Evolutionary conservation across 1,140 invertebrate species (phyloP).

Genomic region (Lordiphosa clarofinis): DNA sequence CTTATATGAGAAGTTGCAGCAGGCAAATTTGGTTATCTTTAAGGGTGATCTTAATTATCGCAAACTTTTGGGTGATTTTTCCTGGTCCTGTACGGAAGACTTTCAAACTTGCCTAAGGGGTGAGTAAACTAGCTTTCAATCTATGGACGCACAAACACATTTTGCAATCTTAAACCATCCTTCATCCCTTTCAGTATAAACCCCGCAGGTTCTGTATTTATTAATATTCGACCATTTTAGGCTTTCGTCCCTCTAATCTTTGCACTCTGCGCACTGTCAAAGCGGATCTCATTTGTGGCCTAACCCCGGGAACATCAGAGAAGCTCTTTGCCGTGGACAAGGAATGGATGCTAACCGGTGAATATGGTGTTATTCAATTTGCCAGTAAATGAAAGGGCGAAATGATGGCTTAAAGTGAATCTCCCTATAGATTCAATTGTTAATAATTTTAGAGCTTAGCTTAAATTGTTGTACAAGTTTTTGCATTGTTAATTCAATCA

Average conservation of each 20-base stretch:
- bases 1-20: slow-evolving; percentile 87
- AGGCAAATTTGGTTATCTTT: slow-evolving; percentile 90
- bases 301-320: slow-evolving; percentile 84
- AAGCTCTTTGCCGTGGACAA: slow-evolving; percentile 83
- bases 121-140: slow-evolving; percentile 14
- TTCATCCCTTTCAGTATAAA: no score
- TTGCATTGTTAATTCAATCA: slow-evolving; percentile 32
- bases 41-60: slow-evolving; percentile 98
- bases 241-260: slow-evolving; percentile 91
- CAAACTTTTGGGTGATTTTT: slow-evolving; percentile 94
- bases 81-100: slow-evolving; percentile 87
- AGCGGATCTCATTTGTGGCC: slow-evolving; percentile 92
- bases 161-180: no score
- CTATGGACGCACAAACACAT: no score
- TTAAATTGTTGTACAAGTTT: slow-evolving; percentile 4
- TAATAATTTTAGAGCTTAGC: slow-evolving; percentile 5
- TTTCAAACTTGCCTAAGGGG: slow-evolving; percentile 87
- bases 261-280: slow-evolving; percentile 94
- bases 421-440: slow-evolving; percentile 4
- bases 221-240: slow-evolving; percentile 80
- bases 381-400: slow-evolving; percentile 36
- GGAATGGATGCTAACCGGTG: slow-evolving; percentile 93
- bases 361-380: slow-evolving; percentile 86
- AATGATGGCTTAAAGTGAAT: background rate
- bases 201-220: no score